phyloP scores from a whole-genome alignment of 2,888 invertebrate genomes.

The Hesperia comma region DNA sequence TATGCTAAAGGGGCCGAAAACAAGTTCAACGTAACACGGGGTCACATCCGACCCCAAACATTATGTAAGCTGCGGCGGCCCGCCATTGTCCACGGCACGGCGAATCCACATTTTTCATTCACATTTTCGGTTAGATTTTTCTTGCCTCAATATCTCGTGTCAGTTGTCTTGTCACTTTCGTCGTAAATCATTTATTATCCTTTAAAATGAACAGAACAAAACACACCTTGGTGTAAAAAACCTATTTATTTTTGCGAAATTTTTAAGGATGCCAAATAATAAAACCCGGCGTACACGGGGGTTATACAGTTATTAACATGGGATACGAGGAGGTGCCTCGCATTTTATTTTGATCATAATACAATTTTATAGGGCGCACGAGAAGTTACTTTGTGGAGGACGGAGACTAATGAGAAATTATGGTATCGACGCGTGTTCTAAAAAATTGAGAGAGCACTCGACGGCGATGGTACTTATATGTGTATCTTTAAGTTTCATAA shows the following conservation, averaged over 20 bases:
- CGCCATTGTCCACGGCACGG: too few relatives aligned
- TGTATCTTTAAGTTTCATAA: too few relatives aligned
- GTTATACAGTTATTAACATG: not conserved
- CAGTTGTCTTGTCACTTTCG: conserved; percentile 6
- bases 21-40: too few relatives aligned
- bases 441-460: too few relatives aligned
- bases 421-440: too few relatives aligned
- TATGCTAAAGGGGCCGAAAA: too few relatives aligned
- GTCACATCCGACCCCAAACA: too few relatives aligned
- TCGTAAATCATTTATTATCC: conserved; percentile 8
- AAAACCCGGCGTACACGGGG: not conserved
- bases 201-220: not conserved
- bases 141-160: conserved; percentile 1
- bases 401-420: too few relatives aligned
- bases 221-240: not conserved
- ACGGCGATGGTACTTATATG: too few relatives aligned
- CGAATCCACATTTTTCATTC: not conserved
- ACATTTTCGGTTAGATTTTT: not conserved
- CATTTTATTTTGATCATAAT: not conserved
- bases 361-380: not conserved
- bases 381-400: too few relatives aligned
- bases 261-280: not conserved
- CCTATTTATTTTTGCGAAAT: not conserved
- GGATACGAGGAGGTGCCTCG: not conserved
- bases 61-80: too few relatives aligned